These are phyloP conservation scores for Amphilophus citrinellus DNA, from an alignment of 2,113 vertebrate species.

Conservation along the genomic window DNA sequence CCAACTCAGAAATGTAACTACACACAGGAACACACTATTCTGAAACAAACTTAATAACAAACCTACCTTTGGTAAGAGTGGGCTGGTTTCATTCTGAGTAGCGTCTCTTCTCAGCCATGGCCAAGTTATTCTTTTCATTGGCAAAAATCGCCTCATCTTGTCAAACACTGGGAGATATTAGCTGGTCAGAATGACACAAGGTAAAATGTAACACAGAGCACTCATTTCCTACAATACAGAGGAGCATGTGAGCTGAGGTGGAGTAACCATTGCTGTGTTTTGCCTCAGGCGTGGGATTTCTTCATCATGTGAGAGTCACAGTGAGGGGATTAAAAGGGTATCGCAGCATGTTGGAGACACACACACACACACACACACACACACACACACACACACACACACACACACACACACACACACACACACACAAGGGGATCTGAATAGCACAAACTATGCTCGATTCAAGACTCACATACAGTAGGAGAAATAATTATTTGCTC, in stretches of 20 bases:
- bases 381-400: slow-evolving; percentile 12
- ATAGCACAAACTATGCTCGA: not conserved
- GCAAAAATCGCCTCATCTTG: slow-evolving; percentile 65
- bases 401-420: slow-evolving; percentile 11
- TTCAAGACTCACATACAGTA: not conserved
- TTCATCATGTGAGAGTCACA: slow-evolving; percentile 88
- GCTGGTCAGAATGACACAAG: slow-evolving; percentile 8
- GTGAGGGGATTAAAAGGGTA: slow-evolving; percentile 75
- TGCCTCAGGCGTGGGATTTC: slow-evolving; percentile 54
- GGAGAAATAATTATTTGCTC: too few relatives aligned
- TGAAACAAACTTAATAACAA: not conserved
- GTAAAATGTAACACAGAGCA: not conserved
- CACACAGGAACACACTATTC: not conserved
- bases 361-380: slow-evolving; percentile 13
- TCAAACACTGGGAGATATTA: slow-evolving; percentile 31
- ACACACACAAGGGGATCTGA: slow-evolving; percentile 1
- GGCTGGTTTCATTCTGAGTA: slow-evolving; percentile 73
- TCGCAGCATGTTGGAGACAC: slow-evolving; percentile 33
- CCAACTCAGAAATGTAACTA: not conserved
- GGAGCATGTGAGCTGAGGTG: slow-evolving; percentile 59
- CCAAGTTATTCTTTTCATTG: slow-evolving; percentile 45
- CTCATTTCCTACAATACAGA: slow-evolving; percentile 22
- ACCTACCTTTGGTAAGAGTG: slow-evolving; percentile 88
- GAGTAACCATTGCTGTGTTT: slow-evolving; percentile 33
- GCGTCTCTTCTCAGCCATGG: slow-evolving; percentile 49